Evolutionary conservation across 2,113 vertebrate genomes (phyloP).

Genomic region (Hydrolagus affinis): DNA sequence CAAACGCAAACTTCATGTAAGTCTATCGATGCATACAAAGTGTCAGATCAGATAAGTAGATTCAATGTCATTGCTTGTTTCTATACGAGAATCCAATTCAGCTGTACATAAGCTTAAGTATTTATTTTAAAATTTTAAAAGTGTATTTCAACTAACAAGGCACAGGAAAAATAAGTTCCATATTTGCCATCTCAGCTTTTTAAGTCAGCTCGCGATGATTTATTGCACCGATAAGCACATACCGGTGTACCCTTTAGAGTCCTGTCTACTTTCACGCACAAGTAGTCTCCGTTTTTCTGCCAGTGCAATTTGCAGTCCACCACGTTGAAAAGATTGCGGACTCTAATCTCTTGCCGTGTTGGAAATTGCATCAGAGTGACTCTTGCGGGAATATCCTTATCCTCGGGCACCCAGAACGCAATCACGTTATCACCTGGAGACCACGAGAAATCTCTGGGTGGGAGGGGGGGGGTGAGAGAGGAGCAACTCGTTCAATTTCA

Average conservation of each 20-base stretch:
- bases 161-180: not conserved
- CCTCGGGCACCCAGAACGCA: slow-evolving; percentile 96
- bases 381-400: slow-evolving; percentile 94
- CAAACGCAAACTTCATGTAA: not conserved
- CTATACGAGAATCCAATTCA: not conserved
- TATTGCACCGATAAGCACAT: not conserved
- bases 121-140: not conserved
- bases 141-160: not conserved
- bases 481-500: not conserved
- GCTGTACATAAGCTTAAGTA: not conserved
- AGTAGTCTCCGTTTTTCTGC: slow-evolving; percentile 94
- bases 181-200: too few species aligned
- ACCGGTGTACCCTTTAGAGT: slow-evolving; percentile 94
- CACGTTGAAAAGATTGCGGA: slow-evolving; percentile 91
- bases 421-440: slow-evolving; percentile 96
- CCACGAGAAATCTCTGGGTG: slow-evolving; percentile 89
- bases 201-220: not conserved
- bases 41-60: not conserved
- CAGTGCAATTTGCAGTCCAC: slow-evolving; percentile 96
- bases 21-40: not conserved
- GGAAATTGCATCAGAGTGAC: slow-evolving; percentile 96
- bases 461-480: not conserved
- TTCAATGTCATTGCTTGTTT: not conserved
- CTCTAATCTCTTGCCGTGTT: slow-evolving; percentile 85
- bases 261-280: slow-evolving; percentile 94